Conservation (phyloP, 2,113 vertebrate genomes). For the Hippocampus comes region DNA sequence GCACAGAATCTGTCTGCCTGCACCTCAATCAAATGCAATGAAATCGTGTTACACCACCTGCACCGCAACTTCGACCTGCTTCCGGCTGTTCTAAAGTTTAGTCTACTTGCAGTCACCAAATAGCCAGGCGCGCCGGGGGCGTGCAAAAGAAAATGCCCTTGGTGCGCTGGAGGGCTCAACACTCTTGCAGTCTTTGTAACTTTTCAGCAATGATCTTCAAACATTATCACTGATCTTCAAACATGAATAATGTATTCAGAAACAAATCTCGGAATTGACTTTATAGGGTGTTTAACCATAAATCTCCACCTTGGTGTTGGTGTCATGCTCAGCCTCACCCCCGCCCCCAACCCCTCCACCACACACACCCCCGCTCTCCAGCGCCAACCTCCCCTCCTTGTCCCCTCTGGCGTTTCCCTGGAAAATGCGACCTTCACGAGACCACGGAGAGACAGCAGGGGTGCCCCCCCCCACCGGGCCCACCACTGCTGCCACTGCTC, state of each 20-base stretch:
- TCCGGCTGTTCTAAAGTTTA: no score
- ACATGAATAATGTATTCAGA: neutral
- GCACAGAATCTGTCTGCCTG: no score
- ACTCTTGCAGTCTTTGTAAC: no score
- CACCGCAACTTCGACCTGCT: no score
- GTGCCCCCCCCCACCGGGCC: conserved; percentile 49
- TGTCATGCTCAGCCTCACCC: conserved; percentile 26
- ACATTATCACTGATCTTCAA: no score
- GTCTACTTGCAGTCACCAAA: no score
- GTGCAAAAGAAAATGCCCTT: no score
- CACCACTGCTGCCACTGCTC: conserved; percentile 17
- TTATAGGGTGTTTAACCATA: conserved; percentile 25
- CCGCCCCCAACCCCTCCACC: neutral
- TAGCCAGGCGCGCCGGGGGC: no score
- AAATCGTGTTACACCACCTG: no score
- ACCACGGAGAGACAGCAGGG: conserved; percentile 64
- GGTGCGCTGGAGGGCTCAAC: no score
- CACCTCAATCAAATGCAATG: no score
- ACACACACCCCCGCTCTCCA: conserved; percentile 45
- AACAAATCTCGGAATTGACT: neutral
- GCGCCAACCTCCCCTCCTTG: conserved; percentile 47
- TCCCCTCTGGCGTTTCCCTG: conserved; percentile 65
- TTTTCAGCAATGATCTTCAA: no score
- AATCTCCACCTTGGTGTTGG: conserved; percentile 21
- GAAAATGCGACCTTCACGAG: conserved; percentile 73